A percentile compares a stretch with the other conserved stretches of the same genome.
Evolutionary conservation across 2,797 vertebrate genomes (phyloP).

Genomic region (Spinibarbus caldwelli): DNA sequence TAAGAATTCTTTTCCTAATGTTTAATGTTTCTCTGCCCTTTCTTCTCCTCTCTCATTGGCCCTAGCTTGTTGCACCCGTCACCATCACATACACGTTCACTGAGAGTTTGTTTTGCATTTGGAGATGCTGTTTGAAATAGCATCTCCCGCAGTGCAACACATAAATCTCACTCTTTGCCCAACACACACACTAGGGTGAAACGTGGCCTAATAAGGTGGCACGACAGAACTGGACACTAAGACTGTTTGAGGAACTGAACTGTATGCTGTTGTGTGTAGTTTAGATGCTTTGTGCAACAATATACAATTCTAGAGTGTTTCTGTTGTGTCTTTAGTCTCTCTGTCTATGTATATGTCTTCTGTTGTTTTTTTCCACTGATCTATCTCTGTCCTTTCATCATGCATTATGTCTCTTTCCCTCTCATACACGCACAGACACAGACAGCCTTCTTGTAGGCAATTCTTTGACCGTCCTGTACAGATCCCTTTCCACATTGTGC

Average conservation of each 20-base stretch:
- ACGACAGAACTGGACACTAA: constrained; percentile 6
- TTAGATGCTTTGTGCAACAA: neutral
- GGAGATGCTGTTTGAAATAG: neutral
- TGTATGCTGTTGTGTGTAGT: neutral
- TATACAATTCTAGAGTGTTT: neutral
- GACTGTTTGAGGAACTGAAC: neutral
- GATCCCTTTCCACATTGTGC: neutral
- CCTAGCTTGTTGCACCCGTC: constrained; percentile 10
- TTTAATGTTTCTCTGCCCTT: constrained; percentile 7
- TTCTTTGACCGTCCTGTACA: neutral
- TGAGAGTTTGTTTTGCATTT: constrained; percentile 27
- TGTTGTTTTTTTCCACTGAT: constrained; percentile 9
- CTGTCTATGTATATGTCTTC: constrained; percentile 31
- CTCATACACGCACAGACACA: neutral
- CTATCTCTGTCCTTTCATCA: constrained; percentile 37
- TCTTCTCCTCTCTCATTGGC: constrained; percentile 28
- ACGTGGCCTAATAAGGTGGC: too few relatives aligned
- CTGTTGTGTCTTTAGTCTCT: constrained; percentile 31
- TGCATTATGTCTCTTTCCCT: constrained; percentile 8
- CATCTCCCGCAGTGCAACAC: constrained; percentile 21
- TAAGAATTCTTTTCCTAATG: constrained; percentile 69
- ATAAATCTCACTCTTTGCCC: neutral
- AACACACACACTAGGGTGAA: neutral
- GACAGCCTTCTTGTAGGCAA: neutral
- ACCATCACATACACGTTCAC: constrained; percentile 5